phyloP scores from a whole-genome alignment of 2,113 vertebrate species.

The Gadus macrocephalus region DNA sequence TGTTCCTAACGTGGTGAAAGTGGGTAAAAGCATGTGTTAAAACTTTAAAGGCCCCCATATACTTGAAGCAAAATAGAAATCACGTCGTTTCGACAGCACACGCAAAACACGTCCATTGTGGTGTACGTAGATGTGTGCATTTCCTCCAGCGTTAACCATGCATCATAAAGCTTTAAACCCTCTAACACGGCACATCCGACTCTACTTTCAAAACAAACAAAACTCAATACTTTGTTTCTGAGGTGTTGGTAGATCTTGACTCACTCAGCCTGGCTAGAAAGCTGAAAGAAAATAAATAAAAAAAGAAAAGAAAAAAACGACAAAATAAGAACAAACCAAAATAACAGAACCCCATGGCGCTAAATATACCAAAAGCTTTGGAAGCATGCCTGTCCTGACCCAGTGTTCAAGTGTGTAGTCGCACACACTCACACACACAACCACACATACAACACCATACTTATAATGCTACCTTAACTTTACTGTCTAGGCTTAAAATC shows the following conservation, averaged over 20 bases:
- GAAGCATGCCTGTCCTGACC: conserved; percentile 71
- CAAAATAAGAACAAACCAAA: no score
- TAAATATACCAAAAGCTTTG: conserved; percentile 67
- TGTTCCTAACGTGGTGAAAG: no score
- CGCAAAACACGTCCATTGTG: neutral
- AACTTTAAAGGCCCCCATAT: no score
- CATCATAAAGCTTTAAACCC: no score
- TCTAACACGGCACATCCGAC: neutral
- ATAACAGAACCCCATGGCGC: conserved; percentile 16
- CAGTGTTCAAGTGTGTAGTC: conserved; percentile 49
- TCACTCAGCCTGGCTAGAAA: conserved; percentile 58
- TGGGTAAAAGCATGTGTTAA: no score
- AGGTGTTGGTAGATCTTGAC: conserved; percentile 43
- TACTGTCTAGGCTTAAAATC: conserved; percentile 70
- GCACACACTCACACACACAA: neutral
- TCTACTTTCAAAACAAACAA: conserved; percentile 10
- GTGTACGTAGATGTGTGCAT: neutral
- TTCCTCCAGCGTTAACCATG: no score
- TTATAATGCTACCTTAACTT: conserved; percentile 72
- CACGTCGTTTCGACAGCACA: no score
- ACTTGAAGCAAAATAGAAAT: no score
- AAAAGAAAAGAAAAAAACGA: neutral
- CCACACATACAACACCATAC: conserved; percentile 40
- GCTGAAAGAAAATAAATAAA: conserved; percentile 23
- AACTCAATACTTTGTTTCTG: conserved; percentile 25